Evolutionary conservation across 2,888 invertebrate species (phyloP), one percentile per base, ranked within the genome.

Genomic region (Ophion slaviceki): DNA sequence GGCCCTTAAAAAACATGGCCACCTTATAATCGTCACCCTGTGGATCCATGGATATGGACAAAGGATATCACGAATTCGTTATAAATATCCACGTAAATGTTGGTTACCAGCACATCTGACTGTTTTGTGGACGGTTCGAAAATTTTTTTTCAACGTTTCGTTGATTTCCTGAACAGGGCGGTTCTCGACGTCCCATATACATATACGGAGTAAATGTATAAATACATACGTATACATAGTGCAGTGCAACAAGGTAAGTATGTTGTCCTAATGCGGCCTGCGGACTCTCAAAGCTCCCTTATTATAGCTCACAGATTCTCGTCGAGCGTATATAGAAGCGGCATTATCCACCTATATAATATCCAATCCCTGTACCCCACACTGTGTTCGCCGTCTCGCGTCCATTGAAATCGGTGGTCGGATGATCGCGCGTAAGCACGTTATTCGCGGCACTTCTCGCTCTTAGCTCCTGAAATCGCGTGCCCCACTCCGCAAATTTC

Each of bases 391-490:
- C 82, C 84, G 77, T 82, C 86, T 85, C 85, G 84, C 87, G 83
- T 80, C 86, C 88, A 88, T 88, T 88, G 86, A 88, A 88, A 88
- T 86, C 86, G 89, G 93, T 90, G 92, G 92, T 92, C 89, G 92
- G 92, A 92, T 93, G 92, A 93, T 93, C 92, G 91, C 91, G 89
- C 91, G 92, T 94, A 93, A 94, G 93, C 92, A 92, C 92, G 93
- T 93, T 94, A 94, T 93, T 93, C 92, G 92, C 92, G 92, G 92
- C 93, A 91, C 89, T 90, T 89, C 88, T 85, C 87, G 45, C 53
- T 68, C 57, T 57, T 82, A 4, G 5, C 5, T 77, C 82, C 88
- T 82, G 80, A 88, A 85, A 87, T 70, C 78, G 75, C 79, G 20
- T 36, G 53, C 57, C 36, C 36, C 36, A 11, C 24, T 24, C 36